A percentile compares a stretch with the other conserved stretches of the same genome.
Conservation (phyloP, 2,113 vertebrate genomes). For the Geothlypis trichas region DNA sequence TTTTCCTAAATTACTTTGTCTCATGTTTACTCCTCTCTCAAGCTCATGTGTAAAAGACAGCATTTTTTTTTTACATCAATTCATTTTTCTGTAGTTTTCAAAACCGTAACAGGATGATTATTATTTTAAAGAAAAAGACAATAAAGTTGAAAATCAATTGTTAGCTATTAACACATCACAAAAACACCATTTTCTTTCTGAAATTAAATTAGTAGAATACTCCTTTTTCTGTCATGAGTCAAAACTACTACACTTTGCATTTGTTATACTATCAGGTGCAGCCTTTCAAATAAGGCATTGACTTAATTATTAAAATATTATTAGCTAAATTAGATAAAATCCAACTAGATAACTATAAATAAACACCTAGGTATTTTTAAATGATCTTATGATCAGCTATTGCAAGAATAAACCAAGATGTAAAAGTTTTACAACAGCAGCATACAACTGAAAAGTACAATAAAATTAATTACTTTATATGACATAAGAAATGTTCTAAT, state of each 20-base stretch:
- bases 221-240: neutral
- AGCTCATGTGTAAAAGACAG: rapidly evolving
- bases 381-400: neutral
- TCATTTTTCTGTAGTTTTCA: neutral
- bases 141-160: neutral
- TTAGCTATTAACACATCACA: neutral
- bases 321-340: neutral
- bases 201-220: neutral
- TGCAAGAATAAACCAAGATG: neutral
- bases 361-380: neutral
- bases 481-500: neutral
- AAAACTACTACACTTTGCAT: neutral
- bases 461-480: neutral
- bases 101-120: neutral
- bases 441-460: neutral
- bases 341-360: neutral
- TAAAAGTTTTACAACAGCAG: neutral
- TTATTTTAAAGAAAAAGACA: neutral
- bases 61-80: neutral
- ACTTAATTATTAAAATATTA: neutral
- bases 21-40: neutral
- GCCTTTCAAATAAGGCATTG: neutral
- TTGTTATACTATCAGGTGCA: neutral
- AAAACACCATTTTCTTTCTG: neutral
- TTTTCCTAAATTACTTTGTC: neutral